These are phyloP conservation scores for Chironomus striatipennis DNA, from an alignment of 1,140 invertebrate species.

Conservation along the genomic window DNA sequence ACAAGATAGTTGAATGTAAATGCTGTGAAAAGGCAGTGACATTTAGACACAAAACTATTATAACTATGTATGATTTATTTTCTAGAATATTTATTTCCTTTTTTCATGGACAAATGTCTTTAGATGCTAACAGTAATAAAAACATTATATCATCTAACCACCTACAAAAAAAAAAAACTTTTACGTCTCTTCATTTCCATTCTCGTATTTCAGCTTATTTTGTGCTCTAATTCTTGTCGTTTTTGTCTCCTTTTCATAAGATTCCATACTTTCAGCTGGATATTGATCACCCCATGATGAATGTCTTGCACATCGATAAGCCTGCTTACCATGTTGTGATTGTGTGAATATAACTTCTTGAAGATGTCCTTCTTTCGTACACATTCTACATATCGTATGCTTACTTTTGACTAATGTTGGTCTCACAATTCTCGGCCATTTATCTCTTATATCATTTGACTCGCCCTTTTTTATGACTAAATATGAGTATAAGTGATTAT, in stretches of 20 bases:
- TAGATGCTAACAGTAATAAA: not conserved
- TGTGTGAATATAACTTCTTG: conserved; percentile 67
- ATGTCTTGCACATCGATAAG: conserved; percentile 58
- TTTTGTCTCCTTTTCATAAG: not conserved
- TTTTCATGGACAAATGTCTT: not conserved
- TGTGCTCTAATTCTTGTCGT: not conserved
- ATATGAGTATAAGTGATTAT: conserved; percentile 58
- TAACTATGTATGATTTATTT: not conserved
- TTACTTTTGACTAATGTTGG: conserved; percentile 53
- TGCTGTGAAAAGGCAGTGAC: not conserved
- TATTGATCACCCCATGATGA: conserved; percentile 66
- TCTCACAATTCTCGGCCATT: conserved; percentile 72
- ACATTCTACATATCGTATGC: conserved; percentile 69
- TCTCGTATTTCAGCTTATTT: not conserved
- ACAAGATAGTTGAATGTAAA: not conserved
- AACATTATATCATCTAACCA: not conserved
- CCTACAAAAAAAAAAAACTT: too few relatives aligned
- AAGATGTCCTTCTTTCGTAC: conserved; percentile 63
- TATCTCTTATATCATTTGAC: conserved; percentile 42
- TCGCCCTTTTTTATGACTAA: conserved; percentile 70
- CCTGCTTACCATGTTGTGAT: conserved; percentile 56
- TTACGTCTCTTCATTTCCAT: not conserved
- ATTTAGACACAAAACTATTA: not conserved
- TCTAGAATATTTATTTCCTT: not conserved
- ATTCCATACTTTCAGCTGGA: conserved; percentile 43